phyloP scores from a whole-genome alignment of 2,113 vertebrate genomes.

The Archocentrus centrarchus region DNA sequence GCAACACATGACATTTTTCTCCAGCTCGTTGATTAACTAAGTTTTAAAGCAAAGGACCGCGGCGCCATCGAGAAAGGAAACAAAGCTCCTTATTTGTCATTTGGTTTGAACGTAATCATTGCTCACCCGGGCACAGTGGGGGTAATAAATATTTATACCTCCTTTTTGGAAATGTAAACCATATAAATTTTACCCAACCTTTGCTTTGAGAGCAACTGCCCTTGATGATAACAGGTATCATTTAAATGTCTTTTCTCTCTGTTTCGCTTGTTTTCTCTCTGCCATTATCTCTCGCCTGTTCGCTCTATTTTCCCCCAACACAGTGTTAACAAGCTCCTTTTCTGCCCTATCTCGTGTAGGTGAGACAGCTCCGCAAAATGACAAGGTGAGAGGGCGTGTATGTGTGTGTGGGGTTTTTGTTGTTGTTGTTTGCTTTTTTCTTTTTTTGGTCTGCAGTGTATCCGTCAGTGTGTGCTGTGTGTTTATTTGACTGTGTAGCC shows the following conservation, averaged over 20 bases:
- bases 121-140: slow-evolving; percentile 46
- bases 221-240: slow-evolving; percentile 70
- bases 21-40: slow-evolving; percentile 64
- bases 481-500: background rate
- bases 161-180: slow-evolving; percentile 67
- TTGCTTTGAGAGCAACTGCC: slow-evolving; percentile 58
- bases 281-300: slow-evolving; percentile 56
- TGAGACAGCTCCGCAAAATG: slow-evolving; percentile 58
- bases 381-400: slow-evolving; percentile 58
- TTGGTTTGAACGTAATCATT: slow-evolving; percentile 70
- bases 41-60: slow-evolving; percentile 49
- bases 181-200: slow-evolving; percentile 55
- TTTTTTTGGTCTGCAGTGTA: background rate
- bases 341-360: slow-evolving; percentile 61
- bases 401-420: background rate
- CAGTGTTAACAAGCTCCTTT: slow-evolving; percentile 70
- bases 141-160: slow-evolving; percentile 71
- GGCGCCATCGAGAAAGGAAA: slow-evolving; percentile 53
- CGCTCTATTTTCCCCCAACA: slow-evolving; percentile 50
- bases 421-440: background rate
- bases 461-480: slow-evolving; percentile 14
- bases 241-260: slow-evolving; percentile 67
- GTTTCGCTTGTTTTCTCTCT: slow-evolving; percentile 52
- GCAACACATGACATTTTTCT: slow-evolving; percentile 52
- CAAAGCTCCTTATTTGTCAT: slow-evolving; percentile 66